Percentiles rank a stretch among this genome's conserved stretches.
These are phyloP conservation scores for Lasioglossum baleicum DNA, from an alignment of 1,140 invertebrate species.

Conservation along the genomic window DNA sequence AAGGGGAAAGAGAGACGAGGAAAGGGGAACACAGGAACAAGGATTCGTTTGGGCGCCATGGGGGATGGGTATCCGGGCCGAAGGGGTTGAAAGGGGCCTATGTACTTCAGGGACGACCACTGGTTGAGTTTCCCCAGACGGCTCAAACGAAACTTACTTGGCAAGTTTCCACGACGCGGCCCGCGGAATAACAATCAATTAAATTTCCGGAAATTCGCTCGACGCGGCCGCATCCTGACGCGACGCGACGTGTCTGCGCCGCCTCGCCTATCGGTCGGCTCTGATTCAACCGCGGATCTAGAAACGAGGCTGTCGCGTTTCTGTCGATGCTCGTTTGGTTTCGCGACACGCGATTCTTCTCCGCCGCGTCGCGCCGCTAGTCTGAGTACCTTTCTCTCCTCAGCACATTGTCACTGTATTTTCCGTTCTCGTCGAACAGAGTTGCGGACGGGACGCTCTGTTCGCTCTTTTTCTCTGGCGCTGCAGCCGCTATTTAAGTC, in stretches of 20 bases:
- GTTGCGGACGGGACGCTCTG: background rate
- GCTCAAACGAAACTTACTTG: constrained; percentile 55
- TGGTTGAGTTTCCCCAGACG: constrained; percentile 52
- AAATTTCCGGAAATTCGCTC: constrained; percentile 53
- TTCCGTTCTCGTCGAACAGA: background rate
- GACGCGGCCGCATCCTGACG: background rate
- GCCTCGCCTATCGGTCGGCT: background rate
- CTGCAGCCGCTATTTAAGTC: no score
- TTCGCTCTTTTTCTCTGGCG: no score
- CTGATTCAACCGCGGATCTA: background rate
- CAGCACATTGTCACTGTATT: background rate
- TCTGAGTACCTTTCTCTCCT: background rate
- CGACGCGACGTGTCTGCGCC: background rate
- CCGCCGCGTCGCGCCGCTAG: no score
- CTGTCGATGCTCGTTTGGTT: background rate
- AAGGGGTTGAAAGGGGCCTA: no score
- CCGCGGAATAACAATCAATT: constrained; percentile 63
- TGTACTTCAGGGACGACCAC: constrained; percentile 45
- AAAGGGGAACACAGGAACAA: background rate
- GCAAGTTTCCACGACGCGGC: constrained; percentile 44
- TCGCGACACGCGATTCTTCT: background rate
- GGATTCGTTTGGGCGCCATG: constrained; percentile 14
- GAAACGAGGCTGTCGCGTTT: background rate
- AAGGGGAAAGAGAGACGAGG: background rate
- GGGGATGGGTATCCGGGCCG: background rate